phyloP scores from a whole-genome alignment of 2,888 invertebrate species.

The Drosophila sordidapex region DNA sequence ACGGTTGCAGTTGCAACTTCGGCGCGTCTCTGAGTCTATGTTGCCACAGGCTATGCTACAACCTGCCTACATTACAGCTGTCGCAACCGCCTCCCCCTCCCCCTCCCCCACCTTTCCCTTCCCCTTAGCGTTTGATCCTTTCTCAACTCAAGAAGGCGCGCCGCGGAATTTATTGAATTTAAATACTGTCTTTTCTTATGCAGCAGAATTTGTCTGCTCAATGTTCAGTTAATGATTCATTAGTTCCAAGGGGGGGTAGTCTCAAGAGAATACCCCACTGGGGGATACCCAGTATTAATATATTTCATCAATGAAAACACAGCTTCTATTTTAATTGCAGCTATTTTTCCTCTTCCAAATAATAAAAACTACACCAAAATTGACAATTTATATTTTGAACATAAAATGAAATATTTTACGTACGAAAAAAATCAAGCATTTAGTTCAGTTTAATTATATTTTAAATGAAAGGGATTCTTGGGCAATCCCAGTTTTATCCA shows the following conservation, averaged over 20 bases:
- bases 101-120: too few relatives aligned
- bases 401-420: background rate
- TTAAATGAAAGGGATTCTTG: background rate
- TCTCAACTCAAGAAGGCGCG: conserved; percentile 31
- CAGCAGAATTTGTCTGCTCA: background rate
- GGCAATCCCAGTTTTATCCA: too few relatives aligned
- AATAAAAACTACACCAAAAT: too few relatives aligned
- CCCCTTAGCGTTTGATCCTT: conserved; percentile 26
- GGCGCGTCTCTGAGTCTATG: conserved; percentile 9
- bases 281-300: background rate
- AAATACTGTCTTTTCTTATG: conserved; percentile 2
- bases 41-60: conserved; percentile 39
- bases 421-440: background rate
- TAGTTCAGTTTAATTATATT: background rate
- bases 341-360: too few relatives aligned
- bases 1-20: conserved; percentile 51
- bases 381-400: background rate
- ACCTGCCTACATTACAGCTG: conserved; percentile 36
- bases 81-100: too few relatives aligned
- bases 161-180: conserved; percentile 41
- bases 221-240: background rate
- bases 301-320: background rate
- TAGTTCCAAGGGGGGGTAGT: background rate
- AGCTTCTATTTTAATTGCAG: background rate
- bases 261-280: background rate